These are phyloP conservation scores for Listronotus bonariensis DNA, from an alignment of 1,140 invertebrate species.

Conservation along the genomic window DNA sequence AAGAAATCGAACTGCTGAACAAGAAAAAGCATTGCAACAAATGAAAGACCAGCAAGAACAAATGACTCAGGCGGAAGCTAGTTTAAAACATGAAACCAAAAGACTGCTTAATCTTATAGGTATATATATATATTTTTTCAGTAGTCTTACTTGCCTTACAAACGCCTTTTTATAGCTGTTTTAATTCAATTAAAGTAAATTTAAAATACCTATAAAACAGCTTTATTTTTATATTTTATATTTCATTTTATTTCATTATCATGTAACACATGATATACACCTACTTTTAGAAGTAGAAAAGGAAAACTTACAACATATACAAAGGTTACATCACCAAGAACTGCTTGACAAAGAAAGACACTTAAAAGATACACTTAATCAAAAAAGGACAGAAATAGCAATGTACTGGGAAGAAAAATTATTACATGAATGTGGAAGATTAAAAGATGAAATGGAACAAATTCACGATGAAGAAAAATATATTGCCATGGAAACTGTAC, in stretches of 20 bases:
- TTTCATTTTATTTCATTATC: no score
- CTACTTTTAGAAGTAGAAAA: slow-evolving; percentile 56
- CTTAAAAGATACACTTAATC: slow-evolving; percentile 60
- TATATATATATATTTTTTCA: no score
- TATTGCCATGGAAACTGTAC: slow-evolving; percentile 60
- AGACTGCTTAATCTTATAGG: slow-evolving; percentile 57
- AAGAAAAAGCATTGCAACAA: slow-evolving; percentile 62
- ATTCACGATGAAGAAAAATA: slow-evolving; percentile 65
- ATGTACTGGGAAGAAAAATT: slow-evolving; percentile 62
- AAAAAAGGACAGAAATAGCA: slow-evolving; percentile 63
- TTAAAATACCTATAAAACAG: not conserved
- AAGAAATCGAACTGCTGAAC: slow-evolving; percentile 63
- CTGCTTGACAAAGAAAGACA: slow-evolving; percentile 61
- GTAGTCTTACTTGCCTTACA: not conserved
- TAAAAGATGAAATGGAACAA: slow-evolving; percentile 65
- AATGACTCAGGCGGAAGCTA: slow-evolving; percentile 61
- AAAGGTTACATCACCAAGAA: slow-evolving; percentile 54
- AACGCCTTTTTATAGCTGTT: not conserved
- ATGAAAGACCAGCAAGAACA: slow-evolving; percentile 63
- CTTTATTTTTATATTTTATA: not conserved
- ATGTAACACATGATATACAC: no score
- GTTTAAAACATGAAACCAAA: slow-evolving; percentile 62
- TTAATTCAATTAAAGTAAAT: not conserved
- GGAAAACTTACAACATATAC: slow-evolving; percentile 55
- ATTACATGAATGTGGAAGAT: slow-evolving; percentile 56